Conservation (phyloP, 1,140 invertebrate species). For the Paralvinella palmiformis region DNA sequence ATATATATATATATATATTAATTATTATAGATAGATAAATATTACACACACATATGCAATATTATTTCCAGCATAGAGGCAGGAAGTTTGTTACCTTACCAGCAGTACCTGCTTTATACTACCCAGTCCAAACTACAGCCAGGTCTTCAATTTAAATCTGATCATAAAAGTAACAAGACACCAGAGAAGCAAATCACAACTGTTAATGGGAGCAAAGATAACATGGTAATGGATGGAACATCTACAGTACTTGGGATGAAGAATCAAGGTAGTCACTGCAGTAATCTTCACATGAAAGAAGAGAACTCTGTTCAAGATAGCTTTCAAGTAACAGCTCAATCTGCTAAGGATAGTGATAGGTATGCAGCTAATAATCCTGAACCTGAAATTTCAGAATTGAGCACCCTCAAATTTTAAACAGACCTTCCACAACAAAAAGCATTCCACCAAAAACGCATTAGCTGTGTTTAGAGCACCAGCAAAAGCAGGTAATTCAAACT, state of each 20-base stretch:
- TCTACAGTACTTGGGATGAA: no score
- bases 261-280: no score
- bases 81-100: conserved; percentile 42
- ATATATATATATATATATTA: conserved; percentile 32
- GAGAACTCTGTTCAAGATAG: background rate
- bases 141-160: background rate
- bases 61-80: conserved; percentile 45
- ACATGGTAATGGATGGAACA: background rate
- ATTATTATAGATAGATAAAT: no score
- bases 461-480: conserved; percentile 18
- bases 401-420: background rate
- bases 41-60: no score
- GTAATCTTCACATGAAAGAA: no score
- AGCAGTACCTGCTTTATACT: conserved; percentile 45
- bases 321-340: background rate
- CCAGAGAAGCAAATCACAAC: background rate
- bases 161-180: background rate
- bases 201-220: background rate
- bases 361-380: background rate
- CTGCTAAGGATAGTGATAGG: background rate
- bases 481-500: conserved; percentile 61
- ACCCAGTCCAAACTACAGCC: conserved; percentile 28
- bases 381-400: no score
- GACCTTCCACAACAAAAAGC: background rate
- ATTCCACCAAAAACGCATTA: conserved; percentile 1